These are phyloP conservation scores for Dipus sagitta DNA, from an alignment of 2,797 vertebrate species.

Conservation along the genomic window DNA sequence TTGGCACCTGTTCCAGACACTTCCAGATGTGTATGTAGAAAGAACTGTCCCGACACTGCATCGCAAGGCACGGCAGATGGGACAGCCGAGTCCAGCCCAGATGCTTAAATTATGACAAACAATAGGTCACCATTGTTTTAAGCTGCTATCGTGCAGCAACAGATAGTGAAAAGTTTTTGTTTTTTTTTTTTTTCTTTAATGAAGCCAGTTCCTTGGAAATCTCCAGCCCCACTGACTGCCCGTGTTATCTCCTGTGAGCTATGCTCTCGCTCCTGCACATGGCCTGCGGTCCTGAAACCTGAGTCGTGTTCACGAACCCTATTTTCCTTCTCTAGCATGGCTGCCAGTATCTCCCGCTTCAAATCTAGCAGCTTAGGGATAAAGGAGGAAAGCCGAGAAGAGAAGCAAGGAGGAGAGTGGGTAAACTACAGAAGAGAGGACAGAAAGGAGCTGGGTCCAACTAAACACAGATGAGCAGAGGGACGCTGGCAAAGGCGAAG, in stretches of 20 bases:
- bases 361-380: constrained; percentile 32
- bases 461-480: constrained; percentile 3
- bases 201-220: background rate
- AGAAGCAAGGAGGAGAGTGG: background rate
- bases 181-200: background rate
- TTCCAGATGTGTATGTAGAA: background rate
- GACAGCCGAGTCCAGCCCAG: background rate
- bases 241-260: background rate
- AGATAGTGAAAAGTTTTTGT: background rate
- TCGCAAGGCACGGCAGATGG: background rate
- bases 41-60: background rate
- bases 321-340: constrained; percentile 5
- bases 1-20: background rate
- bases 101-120: constrained; percentile 6
- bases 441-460: background rate
- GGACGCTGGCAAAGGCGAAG: background rate
- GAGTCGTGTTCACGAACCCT: background rate
- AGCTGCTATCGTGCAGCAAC: background rate
- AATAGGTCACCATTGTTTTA: constrained; percentile 4
- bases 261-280: background rate
- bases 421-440: background rate
- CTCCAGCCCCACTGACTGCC: background rate
- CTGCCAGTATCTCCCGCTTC: background rate
- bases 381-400: background rate
- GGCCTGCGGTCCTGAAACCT: background rate